Base-by-base conservation (phyloP, 2,797 vertebrate species). In the Mus spretus region DNA sequence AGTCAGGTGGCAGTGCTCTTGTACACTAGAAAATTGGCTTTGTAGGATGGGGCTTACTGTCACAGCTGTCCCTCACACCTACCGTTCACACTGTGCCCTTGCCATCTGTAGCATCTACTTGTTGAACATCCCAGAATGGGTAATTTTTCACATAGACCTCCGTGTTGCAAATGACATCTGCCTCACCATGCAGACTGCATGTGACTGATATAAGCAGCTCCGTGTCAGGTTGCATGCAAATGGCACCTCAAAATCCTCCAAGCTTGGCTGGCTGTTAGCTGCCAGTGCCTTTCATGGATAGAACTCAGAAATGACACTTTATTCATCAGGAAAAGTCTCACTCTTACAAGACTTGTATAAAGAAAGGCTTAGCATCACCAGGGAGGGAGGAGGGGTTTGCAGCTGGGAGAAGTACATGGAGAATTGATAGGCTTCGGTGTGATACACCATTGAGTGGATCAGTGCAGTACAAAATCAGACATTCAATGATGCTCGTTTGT, bases 241-340 rank as follows among this genome's bases (percentile, higher is more conserved):
- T 37, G 78, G 80, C 79, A 80, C 72, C 81, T 84, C 72, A 28
- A 75, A 63, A 77, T 84, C 3, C 11, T 67, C 70, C 26, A 87
- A 44, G 37, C 65, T 80, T 92, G 91, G 55, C n/a, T 72, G 44
- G 59, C 26, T 22, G 40, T 75, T 89, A 65, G 53, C 84, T 86
- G 57, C 86, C 20, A 84, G 31, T 1, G 13, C 47, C 53, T 95
- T 96, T 93, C 86, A 65, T 93, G 83, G 84, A 67, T 65, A 88
- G 53, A 57, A 72, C 8, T 77, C 65, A 31, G 24, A 55, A 70
- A 80, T 95, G 28, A 55, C 59, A 67, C 84, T 81, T 65, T 63
- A 91, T 13, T 74, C 19, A 34, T 34, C 55, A 78, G 57, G 34
- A 91, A n/a, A 87, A 59, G 70, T 3, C 26, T 3, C 67, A 19